Evolutionary conservation across 2,888 invertebrate genomes (phyloP), one percentile per base, ranked within the genome.

Genomic region (Allophyes oxyacanthae): DNA sequence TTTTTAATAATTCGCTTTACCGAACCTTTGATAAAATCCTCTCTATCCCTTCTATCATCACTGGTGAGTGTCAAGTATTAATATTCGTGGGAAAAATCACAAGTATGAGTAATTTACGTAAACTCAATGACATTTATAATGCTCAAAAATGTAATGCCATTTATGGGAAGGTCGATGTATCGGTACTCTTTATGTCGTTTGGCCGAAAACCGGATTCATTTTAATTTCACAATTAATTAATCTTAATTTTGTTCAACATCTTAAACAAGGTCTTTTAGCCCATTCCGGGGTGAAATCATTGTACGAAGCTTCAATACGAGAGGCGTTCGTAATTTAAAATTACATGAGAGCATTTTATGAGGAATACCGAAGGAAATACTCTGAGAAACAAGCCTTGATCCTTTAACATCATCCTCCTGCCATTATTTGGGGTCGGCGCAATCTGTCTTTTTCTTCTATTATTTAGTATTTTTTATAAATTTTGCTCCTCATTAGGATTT

Each of bases 111-210:
- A 44, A 43, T 57, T 66, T 55, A 64, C 44, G 55, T 55, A 15
- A 64, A 58, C 42, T 26, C 32, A 61, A 42, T 54, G 58, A 36
- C 68, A 75, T 59, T 58, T 46, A 51, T 56, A 43, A 53, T 8
- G 38, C 14, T 66, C 33, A 55, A 59, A 54, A 49, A 15, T 51
- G 41, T 43, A 43, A 53, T 44, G 41, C 40, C 59, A 42, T 58
- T 48, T 56, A 66, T 6, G 40, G 55, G 58, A 66, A 76, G 76
- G 73, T 48, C 33, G 28, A 0, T 44, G 45, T 25, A 45, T 55
- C 46, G 37, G 48, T 58, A 44, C 32, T 28, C 32, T 34, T 60
- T 59, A 51, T 25, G 36, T 33, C 28, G 38, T 45, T 46, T 42
- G 44, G 26, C 32, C 45, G 14, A 40, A 40, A 55, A 50, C 45